phyloP scores from a whole-genome alignment of 2,113 vertebrate species.

The Dicaeum eximium region DNA sequence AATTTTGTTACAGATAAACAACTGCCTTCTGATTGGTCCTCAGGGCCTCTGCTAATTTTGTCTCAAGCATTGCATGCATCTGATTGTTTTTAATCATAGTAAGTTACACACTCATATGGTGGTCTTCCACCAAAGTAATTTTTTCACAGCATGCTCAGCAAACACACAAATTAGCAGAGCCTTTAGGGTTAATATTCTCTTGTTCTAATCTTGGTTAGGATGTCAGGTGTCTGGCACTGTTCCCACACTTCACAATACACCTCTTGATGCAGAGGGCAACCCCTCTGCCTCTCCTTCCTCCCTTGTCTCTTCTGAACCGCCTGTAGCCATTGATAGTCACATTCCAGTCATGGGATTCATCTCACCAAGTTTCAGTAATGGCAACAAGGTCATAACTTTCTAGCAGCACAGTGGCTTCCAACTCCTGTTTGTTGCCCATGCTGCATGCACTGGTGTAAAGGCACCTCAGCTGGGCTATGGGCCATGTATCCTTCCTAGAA shows the following conservation, averaged over 20 bases:
- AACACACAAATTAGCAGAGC: background rate
- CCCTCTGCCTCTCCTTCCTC: background rate
- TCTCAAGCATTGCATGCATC: background rate
- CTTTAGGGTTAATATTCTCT: background rate
- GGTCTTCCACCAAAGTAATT: background rate
- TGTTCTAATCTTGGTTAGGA: background rate
- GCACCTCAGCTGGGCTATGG: background rate
- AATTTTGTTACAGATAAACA: background rate
- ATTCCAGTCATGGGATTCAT: background rate
- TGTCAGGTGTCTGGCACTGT: background rate
- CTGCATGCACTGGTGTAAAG: background rate
- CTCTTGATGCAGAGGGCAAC: background rate
- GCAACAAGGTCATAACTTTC: background rate
- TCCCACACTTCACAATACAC: background rate
- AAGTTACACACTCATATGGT: fast-evolving
- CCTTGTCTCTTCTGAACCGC: background rate
- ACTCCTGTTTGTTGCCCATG: background rate
- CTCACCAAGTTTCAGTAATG: background rate
- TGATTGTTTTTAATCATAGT: background rate
- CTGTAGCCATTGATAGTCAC: background rate
- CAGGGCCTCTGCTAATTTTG: background rate
- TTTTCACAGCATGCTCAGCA: no score
- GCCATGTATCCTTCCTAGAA: background rate
- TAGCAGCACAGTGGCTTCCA: background rate
- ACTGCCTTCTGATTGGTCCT: background rate